Evolutionary conservation across 2,113 vertebrate genomes (phyloP), one percentile per base, ranked within the genome.

Genomic region (Elachura formosa): DNA sequence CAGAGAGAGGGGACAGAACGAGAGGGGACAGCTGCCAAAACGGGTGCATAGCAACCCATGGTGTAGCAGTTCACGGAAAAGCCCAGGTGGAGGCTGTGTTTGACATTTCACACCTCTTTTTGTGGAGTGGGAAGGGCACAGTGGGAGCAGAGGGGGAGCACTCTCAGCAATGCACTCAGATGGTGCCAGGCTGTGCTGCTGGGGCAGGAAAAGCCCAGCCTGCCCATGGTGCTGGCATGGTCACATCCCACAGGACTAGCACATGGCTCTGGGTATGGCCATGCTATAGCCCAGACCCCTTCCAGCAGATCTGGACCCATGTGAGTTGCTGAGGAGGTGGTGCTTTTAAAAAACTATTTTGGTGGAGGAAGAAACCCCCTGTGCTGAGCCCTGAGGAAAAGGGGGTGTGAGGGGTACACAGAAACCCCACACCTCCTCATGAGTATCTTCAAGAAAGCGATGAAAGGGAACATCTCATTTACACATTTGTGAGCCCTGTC

Each of bases 71-170:
- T 55, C 58, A 23, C 18, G 25, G 33, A 49, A 36, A 67, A 62
- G 4, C n/a, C 14, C 14, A 33, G 6, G 41, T 28, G 31, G 10
- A 19, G 12, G 11, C 21, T 10, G 26, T 10, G 7, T 36, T 24
- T 49, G 46, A 24, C 4, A 11, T 79, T n/a, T 48, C 40, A 56
- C n/a, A 38, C 6, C 55, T 56, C 17, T 61, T 15, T 9, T 6
- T 8, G 6, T 34, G 21, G 3, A 11, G 13, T 5, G 12, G 48
- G 13, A 24, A 36, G 14, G 41, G 48, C 29, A 34, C 13, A 28
- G 11, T 2, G 3, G 24, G 5, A 20, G 29, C 38, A 45, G 49
- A 36, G 2, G 10, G 4, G 2, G 25, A 72, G 10, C 19, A 2
- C 16, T 67, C 31, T 10, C 29, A 22, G 56, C 11, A 36, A 4